Evolutionary conservation across 2,797 vertebrate species (phyloP).

Genomic region (Xiphophorus birchmanni): DNA sequence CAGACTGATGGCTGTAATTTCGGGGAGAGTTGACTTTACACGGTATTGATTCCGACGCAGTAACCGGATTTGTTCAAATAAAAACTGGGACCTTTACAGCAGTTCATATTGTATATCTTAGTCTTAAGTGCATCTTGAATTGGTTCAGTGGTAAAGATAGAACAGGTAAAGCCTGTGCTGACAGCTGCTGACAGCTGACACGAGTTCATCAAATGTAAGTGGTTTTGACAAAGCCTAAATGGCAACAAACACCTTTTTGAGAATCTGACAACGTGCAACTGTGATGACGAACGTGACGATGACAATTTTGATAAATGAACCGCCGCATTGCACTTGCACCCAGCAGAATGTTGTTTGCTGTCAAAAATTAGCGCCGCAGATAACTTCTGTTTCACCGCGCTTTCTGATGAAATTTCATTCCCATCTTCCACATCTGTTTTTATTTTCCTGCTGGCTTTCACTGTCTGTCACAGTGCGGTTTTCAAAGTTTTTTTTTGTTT

Average conservation of each 20-base stretch:
- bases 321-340: conserved; percentile 39
- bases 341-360: conserved; percentile 57
- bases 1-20: not conserved
- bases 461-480: conserved; percentile 74
- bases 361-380: conserved; percentile 66
- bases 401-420: conserved; percentile 69
- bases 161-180: conserved; percentile 33
- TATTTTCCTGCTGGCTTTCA: conserved; percentile 75
- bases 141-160: conserved; percentile 38
- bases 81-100: conserved; percentile 3
- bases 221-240: conserved; percentile 32
- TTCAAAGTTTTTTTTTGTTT: conserved; percentile 46
- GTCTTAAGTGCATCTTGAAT: conserved; percentile 22
- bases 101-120: conserved; percentile 22
- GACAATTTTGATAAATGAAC: conserved; percentile 22
- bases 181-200: conserved; percentile 54
- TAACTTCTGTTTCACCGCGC: conserved; percentile 57
- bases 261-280: conserved; percentile 6
- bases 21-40: not conserved
- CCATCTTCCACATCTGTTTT: conserved; percentile 78
- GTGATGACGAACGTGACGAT: not conserved
- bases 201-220: conserved; percentile 20
- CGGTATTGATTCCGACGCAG: not conserved
- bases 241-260: not conserved
- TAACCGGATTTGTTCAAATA: conserved; percentile 25